Percentiles rank a stretch among this genome's conserved stretches.
phyloP scores from a whole-genome alignment of 2,888 invertebrate genomes.

The Blera fallax region DNA sequence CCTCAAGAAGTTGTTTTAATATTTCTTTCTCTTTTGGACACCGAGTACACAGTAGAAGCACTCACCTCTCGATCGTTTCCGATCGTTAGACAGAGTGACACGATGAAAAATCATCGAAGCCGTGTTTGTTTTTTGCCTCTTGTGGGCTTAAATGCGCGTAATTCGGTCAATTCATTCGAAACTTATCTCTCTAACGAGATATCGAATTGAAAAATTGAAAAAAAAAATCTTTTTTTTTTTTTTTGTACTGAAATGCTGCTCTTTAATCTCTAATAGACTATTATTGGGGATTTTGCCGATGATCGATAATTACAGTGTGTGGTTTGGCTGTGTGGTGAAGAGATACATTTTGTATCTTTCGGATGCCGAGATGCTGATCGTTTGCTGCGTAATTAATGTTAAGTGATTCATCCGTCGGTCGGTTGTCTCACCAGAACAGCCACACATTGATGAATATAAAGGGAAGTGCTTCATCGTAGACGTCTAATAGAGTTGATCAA shows the following conservation, averaged over 20 bases:
- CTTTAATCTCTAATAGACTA: slow-evolving; percentile 59
- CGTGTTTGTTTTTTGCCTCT: slow-evolving; percentile 39
- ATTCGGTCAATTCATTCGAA: slow-evolving; percentile 65
- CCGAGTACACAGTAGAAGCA: not conserved
- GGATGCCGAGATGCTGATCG: slow-evolving; percentile 51
- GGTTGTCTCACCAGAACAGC: too few species aligned
- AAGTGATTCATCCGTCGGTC: slow-evolving; percentile 69
- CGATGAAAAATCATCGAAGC: slow-evolving; percentile 38
- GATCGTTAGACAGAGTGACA: slow-evolving; percentile 62
- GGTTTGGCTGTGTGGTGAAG: not conserved
- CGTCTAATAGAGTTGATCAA: slow-evolving; percentile 46
- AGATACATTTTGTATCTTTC: slow-evolving; percentile 43
- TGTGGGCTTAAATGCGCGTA: slow-evolving; percentile 60
- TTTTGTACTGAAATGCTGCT: slow-evolving; percentile 19
- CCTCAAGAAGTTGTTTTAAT: slow-evolving; percentile 53
- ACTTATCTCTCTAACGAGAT: slow-evolving; percentile 63
- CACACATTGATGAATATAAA: not conserved
- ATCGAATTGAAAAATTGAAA: slow-evolving; percentile 51
- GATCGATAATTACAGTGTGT: slow-evolving; percentile 56
- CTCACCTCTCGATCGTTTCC: slow-evolving; percentile 48
- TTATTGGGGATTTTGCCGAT: slow-evolving; percentile 55
- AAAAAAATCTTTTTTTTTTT: not conserved
- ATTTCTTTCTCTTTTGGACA: not conserved
- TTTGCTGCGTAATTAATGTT: slow-evolving; percentile 73
- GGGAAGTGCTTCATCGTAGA: not conserved